Evolutionary conservation across 2,797 vertebrate species (phyloP), one percentile per base, ranked within the genome.

Genomic region (Chloroceryle inda): DNA sequence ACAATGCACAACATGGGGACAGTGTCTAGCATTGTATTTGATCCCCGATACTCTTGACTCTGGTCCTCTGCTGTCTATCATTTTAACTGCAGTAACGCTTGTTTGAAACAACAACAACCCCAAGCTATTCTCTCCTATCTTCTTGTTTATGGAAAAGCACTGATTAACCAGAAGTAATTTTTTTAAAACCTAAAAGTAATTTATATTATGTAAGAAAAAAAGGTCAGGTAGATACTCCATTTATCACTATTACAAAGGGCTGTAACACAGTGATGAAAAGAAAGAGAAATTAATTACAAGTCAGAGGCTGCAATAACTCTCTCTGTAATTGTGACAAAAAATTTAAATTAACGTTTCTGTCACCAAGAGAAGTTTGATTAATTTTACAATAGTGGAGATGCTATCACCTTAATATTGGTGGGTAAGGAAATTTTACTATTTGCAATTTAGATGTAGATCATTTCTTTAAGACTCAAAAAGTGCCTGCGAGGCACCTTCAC

Each of bases 241-340:
- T 98, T 98, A 98, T 98, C 98, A 98, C 96, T 93, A 98, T 98
- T 98, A 98, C 95, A 98, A 98, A 98, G 94, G 93, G 96, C 90
- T 97, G 94, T 96, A 95, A 96, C 92, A 89, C 89, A 94, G 94
- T 94, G 98, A 98, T 98, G 96, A 98, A 98, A 98, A 98, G 97
- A 96, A 98, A 97, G 97, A 97, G 97, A 98, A 98, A 98, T 99
- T 98, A 98, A 99, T 99, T 98, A 98, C 96, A 94, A 98, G 97
- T 98, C 97, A 97, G 97, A 98, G 98, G 97, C 97, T 97, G 97
- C 97, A 98, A 97, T 98, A 98, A 98, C 98, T 98, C 97, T 98
- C 96, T 97, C 88, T 73, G 94, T 98, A 98, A 98, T 98, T 98
- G 98, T 98, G 98, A 98, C 97, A 86, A 98, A 98, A 98, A 97